phyloP scores from a whole-genome alignment of 2,797 vertebrate genomes.

The Uromys caudimaculatus region DNA sequence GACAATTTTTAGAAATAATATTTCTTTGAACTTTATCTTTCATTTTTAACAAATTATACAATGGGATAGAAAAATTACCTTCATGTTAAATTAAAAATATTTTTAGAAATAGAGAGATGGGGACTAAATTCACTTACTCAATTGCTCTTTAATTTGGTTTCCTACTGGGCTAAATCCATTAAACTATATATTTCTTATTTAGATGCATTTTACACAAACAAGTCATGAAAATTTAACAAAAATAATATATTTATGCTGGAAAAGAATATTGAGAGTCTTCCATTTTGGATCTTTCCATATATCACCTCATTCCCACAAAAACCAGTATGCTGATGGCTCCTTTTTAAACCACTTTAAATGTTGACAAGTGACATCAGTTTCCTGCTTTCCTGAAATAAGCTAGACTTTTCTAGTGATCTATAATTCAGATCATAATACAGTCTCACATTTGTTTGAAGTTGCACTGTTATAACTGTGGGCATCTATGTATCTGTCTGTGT shows the following conservation, averaged over 20 bases:
- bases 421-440: not conserved
- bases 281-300: not conserved
- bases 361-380: not conserved
- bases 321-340: not conserved
- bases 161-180: not conserved
- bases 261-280: not conserved
- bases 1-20: not conserved
- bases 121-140: not conserved
- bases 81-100: not conserved
- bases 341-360: not conserved
- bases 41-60: not conserved
- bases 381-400: not conserved
- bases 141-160: not conserved
- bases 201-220: not conserved
- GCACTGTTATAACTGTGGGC: not conserved
- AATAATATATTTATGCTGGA: constrained; percentile 1
- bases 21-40: not conserved
- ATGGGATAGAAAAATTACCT: not conserved
- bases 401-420: not conserved
- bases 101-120: not conserved
- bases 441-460: not conserved
- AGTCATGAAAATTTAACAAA: constrained; percentile 33
- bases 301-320: not conserved
- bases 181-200: not conserved
- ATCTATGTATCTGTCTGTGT: not conserved